Evolutionary conservation across 2,113 vertebrate species (phyloP).

Genomic region (Symphodus melops): DNA sequence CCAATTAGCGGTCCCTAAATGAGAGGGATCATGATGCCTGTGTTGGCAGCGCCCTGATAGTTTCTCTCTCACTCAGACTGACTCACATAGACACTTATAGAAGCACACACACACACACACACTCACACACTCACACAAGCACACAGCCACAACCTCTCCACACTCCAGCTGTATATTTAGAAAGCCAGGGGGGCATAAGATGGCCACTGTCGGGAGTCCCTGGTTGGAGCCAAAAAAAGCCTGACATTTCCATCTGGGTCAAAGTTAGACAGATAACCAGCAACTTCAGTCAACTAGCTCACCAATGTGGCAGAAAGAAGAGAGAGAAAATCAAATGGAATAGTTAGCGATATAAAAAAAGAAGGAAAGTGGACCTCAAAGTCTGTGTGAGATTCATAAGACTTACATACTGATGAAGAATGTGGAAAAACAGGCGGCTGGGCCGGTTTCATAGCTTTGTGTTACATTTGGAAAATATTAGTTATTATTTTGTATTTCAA

Average conservation of each 20-base stretch:
- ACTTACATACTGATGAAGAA: constrained; percentile 70
- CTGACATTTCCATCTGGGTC: constrained; percentile 85
- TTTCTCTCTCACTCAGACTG: constrained; percentile 46
- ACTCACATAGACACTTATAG: constrained; percentile 52
- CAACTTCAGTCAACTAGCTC: constrained; percentile 72
- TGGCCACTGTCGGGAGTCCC: constrained; percentile 77
- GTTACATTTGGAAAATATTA: constrained; percentile 85
- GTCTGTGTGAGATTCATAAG: constrained; percentile 59
- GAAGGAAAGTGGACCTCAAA: constrained; percentile 57
- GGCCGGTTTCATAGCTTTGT: constrained; percentile 73
- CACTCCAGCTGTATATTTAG: constrained; percentile 81
- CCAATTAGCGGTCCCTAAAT: constrained; percentile 97
- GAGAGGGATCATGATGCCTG: constrained; percentile 93
- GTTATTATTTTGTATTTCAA: constrained; percentile 84
- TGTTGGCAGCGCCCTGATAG: constrained; percentile 83
- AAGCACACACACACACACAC: constrained; percentile 21
- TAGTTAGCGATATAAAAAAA: constrained; percentile 13
- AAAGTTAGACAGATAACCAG: constrained; percentile 82
- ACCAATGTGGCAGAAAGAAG: constrained; percentile 41
- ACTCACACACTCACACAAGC: not conserved
- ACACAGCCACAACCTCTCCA: constrained; percentile 56
- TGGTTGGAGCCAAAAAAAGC: constrained; percentile 81
- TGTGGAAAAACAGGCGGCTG: constrained; percentile 55
- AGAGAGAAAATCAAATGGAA: constrained; percentile 18
- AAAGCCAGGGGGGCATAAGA: constrained; percentile 76